A percentile compares a stretch with the other conserved stretches of the same genome.
These are phyloP conservation scores for Epirrita christyi DNA, from an alignment of 2,888 invertebrate species.

Conservation along the genomic window DNA sequence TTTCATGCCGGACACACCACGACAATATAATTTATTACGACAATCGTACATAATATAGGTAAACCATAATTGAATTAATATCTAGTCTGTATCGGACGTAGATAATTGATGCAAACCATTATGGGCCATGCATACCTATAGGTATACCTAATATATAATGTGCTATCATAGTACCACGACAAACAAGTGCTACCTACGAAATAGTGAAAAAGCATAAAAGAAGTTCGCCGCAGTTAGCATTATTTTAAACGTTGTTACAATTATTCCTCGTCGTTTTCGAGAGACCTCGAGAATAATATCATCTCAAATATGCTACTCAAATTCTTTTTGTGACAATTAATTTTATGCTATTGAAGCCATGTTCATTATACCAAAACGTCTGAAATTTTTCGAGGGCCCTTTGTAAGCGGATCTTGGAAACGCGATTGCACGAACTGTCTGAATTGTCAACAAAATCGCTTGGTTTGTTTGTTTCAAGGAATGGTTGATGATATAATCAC, in stretches of 20 bases:
- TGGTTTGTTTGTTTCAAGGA: slow-evolving; percentile 29
- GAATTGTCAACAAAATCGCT: slow-evolving; percentile 20
- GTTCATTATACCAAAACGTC: slow-evolving; percentile 56
- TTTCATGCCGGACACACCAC: too few relatives aligned
- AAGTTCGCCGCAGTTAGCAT: neutral
- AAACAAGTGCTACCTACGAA: neutral
- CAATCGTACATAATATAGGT: too few relatives aligned
- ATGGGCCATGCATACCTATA: too few relatives aligned
- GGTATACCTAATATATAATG: neutral
- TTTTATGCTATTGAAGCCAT: slow-evolving; percentile 60
- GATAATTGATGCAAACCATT: too few relatives aligned
- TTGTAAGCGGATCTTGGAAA: slow-evolving; percentile 22
- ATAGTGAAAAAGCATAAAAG: neutral
- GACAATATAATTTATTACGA: too few relatives aligned
- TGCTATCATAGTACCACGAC: neutral
- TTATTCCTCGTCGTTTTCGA: neutral
- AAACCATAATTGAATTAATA: too few relatives aligned
- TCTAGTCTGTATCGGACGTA: too few relatives aligned
- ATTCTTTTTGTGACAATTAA: slow-evolving; percentile 54
- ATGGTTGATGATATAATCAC: slow-evolving; percentile 5
- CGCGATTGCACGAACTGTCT: slow-evolving; percentile 18
- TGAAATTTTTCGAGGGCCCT: slow-evolving; percentile 56
- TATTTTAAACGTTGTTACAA: neutral
- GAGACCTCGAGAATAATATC: neutral
- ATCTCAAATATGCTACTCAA: slow-evolving; percentile 46